Base-by-base conservation (phyloP, 2,113 vertebrate genomes). In the Myodes glareolus region DNA sequence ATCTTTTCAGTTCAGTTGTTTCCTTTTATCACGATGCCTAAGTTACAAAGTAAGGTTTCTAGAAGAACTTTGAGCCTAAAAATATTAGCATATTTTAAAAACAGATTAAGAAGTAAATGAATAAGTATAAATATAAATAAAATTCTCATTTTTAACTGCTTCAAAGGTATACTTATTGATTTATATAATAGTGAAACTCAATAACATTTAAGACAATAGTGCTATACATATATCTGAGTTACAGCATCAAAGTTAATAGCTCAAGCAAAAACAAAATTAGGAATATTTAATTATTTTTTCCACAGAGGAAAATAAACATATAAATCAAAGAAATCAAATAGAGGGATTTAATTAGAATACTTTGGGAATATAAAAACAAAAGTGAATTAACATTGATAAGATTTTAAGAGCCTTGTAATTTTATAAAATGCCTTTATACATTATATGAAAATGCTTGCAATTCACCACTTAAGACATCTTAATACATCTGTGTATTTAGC, bases 161-260 rank as follows among this genome's bases (percentile, higher is more conserved):
- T 84, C 12, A 65, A 25, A 94, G 45, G 11, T 67, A 50, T 90
- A 81, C 19, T 94, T 92, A 33, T 76, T 76, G 16, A 95, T 55
- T 31, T 92, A 17, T 67, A n/a, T 67, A 95, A 73, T 92, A n/a
- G 85, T 86, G 14, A 88, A 94, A 70, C 88, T 12, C 1, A 86
- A 61, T 82, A 82, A 58, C 21, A 36, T 80, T 80, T 21, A 80
- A 82, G 19, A 61, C 52, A 2, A 47, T 86, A 82, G 29, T 89
- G 8, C 82, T 9, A 91, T 96, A 91, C 93, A 77, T 36, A n/a
- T 55, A 61, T 93, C 61, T 91, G 25, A 88, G 36, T 3, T 76
- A 63, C 25, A 68, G 17, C 11, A 55, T 88, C 14, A 65, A 85
- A 12, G 8, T 91, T 89, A 92, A 70, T 86, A 12, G 19, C 1